phyloP scores from a whole-genome alignment of 30 jellyfish, hydroid and myxozoan species.

The Hydra vulgaris region DNA sequence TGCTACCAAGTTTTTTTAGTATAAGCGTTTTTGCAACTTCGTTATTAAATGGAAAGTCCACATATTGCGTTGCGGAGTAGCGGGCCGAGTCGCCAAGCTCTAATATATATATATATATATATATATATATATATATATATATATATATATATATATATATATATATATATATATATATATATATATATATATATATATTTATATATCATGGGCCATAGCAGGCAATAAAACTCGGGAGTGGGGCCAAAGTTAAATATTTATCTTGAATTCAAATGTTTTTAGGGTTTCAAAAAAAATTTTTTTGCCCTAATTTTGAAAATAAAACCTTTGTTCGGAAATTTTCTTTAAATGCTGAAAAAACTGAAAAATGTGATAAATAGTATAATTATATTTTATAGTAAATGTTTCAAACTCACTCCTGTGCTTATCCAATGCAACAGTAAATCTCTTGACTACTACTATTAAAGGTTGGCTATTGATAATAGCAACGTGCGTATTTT shows the following conservation, averaged over 20 bases:
- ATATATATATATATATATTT: no score
- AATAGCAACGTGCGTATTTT: slow-evolving; percentile 2
- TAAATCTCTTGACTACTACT: slow-evolving; percentile 9
- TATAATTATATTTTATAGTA: not conserved
- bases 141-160: no score
- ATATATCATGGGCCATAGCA: not conserved
- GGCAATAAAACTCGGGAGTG: not conserved
- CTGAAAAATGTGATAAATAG: slow-evolving; percentile 1
- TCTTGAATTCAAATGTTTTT: not conserved
- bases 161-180: no score
- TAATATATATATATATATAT: no score
- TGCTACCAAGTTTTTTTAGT: no score
- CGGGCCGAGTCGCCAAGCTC: no score
- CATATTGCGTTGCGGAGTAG: no score
- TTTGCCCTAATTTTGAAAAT: not conserved
- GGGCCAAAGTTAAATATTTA: not conserved
- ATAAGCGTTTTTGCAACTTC: no score
- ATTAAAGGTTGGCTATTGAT: slow-evolving; percentile 3
- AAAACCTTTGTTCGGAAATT: not conserved
- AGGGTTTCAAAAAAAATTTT: no score
- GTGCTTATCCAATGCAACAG: slow-evolving; percentile 4
- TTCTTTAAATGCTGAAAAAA: not conserved
- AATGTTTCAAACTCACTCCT: slow-evolving; percentile 24
- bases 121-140: no score
- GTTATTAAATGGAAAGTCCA: no score